Evolutionary conservation across 2,113 vertebrate species (phyloP), one percentile per base, ranked within the genome.

Genomic region (Lota lota): DNA sequence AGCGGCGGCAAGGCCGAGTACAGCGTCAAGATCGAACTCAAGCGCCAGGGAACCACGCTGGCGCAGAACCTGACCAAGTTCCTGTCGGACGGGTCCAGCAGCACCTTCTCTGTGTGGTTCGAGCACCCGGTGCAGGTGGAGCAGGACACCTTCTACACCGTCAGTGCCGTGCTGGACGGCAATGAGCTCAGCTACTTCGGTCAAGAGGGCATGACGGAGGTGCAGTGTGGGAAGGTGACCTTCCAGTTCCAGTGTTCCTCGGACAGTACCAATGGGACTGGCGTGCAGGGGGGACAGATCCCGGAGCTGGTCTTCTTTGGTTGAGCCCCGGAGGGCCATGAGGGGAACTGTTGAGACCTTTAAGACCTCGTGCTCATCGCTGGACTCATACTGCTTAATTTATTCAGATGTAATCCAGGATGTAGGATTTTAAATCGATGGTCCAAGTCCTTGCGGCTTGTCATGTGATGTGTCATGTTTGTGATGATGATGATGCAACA

Each of bases 211-310:
- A 95, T 98, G 96, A 98, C 96, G 0, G 96, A 98, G 80, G 95
- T 98, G 68, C 96, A 98, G 84, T 95, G 93, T 0, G 96, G 94
- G 18, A 97, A 95, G 85, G 96, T 97, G 74, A 95, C 96, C 0
- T 97, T 98, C 85, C 96, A 98, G 89, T 98, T 98, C 81, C 96
- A 98, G 91, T 98, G 96, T 72, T 98, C 96, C 16, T 98, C 96
- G 0, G 96, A 98, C 90, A 98, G 96, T 80, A 98, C 96, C 70
- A 98, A 98, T 0, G 96, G 96, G 3, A 98, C 96, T 0, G 96
- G 96, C 2, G 96, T 98, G 53, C 96, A 98, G 88, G 96, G 96
- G 12, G 96, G 96, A 28, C 96, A 98, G 71, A 97, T 98, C 77
- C 96, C 96, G 0, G 96, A 98, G 85, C 94, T 98, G 72, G 94